phyloP scores from a whole-genome alignment of 2,113 vertebrate genomes.

The Stegastes partitus region DNA sequence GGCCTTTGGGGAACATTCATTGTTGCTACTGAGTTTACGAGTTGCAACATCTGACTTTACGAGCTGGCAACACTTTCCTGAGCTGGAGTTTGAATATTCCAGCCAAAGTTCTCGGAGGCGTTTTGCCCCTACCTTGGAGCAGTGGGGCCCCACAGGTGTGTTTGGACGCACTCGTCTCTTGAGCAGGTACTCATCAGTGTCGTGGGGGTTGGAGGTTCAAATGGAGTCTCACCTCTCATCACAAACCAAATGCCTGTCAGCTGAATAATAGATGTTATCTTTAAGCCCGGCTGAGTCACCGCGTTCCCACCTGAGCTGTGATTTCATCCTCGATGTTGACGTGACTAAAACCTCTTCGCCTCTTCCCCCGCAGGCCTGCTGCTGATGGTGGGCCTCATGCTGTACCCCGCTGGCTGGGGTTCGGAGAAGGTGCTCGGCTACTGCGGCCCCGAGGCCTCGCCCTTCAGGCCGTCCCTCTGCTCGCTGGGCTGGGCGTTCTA shows the following conservation, averaged over 20 bases:
- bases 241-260: constrained; percentile 42
- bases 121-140: constrained; percentile 4
- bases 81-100: not conserved
- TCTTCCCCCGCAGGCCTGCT: constrained; percentile 88
- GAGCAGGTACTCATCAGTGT: constrained; percentile 17
- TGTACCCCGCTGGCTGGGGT: constrained; percentile 98
- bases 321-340: constrained; percentile 22
- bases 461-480: constrained; percentile 91
- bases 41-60: constrained; percentile 32
- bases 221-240: constrained; percentile 1
- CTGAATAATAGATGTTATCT: constrained; percentile 33
- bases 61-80: not conserved
- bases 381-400: constrained; percentile 95
- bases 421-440: constrained; percentile 92
- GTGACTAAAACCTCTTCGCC: constrained; percentile 39
- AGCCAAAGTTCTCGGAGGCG: not conserved
- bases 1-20: constrained; percentile 13
- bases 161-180: not conserved
- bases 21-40: constrained; percentile 4
- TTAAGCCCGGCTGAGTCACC: constrained; percentile 37
- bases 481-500: constrained; percentile 98
- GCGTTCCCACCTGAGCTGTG: constrained; percentile 32
- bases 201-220: not conserved
- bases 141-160: constrained; percentile 15
- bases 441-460: constrained; percentile 91